Evolutionary conservation across 1,140 invertebrate species (phyloP).

Genomic region (Lamellibrachia luymesi): DNA sequence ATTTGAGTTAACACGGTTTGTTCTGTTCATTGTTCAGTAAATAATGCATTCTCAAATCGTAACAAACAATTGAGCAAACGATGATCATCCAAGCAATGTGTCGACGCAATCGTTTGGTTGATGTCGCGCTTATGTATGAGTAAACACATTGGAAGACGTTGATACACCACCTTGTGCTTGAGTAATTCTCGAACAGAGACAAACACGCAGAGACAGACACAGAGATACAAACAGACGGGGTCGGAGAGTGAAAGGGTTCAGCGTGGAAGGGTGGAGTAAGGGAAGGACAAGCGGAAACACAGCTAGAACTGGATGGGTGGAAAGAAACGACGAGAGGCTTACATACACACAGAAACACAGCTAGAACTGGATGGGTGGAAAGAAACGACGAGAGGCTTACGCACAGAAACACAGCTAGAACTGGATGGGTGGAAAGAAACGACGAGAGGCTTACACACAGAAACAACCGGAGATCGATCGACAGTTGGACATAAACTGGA

Average conservation of each 20-base stretch:
- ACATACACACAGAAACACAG: no score
- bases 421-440: no score
- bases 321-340: neutral
- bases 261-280: no score
- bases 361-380: neutral
- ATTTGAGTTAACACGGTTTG: neutral
- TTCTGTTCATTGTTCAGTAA: neutral
- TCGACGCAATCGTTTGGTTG: neutral
- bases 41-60: neutral
- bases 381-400: neutral
- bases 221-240: no score
- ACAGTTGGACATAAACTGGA: neutral
- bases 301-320: neutral
- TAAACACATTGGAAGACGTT: neutral
- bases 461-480: neutral
- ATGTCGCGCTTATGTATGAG: neutral
- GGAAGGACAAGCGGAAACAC: neutral
- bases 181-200: neutral
- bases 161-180: neutral
- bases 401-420: neutral
- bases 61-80: neutral
- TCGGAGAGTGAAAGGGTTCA: no score
- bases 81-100: neutral
- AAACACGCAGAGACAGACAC: no score
- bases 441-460: neutral